phyloP scores from a whole-genome alignment of 2,888 invertebrate species.

The Sesia bembeciformis region DNA sequence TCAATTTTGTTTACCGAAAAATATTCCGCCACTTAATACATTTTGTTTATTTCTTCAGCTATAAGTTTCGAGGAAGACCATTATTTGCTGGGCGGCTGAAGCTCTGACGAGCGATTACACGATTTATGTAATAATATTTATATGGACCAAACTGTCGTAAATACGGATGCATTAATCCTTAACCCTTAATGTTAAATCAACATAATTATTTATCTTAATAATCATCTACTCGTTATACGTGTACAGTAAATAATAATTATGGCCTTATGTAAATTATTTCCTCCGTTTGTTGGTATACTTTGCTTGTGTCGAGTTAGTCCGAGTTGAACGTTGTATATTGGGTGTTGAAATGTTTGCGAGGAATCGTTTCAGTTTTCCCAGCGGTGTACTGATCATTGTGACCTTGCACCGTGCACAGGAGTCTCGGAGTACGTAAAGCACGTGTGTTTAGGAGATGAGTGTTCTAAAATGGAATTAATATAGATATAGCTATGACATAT shows the following conservation, averaged over 20 bases:
- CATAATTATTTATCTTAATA: slow-evolving; percentile 61
- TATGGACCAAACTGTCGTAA: slow-evolving; percentile 74
- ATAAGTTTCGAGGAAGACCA: too few relatives aligned
- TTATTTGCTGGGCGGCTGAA: slow-evolving; percentile 45
- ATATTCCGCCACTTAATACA: too few relatives aligned
- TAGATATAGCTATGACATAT: slow-evolving; percentile 29
- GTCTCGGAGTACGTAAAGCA: slow-evolving; percentile 37
- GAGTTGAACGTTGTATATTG: slow-evolving; percentile 13
- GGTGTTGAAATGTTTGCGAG: slow-evolving; percentile 27
- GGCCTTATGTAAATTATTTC: slow-evolving; percentile 73
- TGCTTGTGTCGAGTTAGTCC: slow-evolving; percentile 43
- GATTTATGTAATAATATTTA: slow-evolving; percentile 68
- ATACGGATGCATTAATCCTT: slow-evolving; percentile 68
- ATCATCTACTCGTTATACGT: slow-evolving; percentile 70
- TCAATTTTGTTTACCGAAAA: too few relatives aligned
- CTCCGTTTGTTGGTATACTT: slow-evolving; percentile 47
- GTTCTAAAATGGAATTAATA: slow-evolving; percentile 53
- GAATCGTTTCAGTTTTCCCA: slow-evolving; percentile 19
- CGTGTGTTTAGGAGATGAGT: slow-evolving; percentile 58
- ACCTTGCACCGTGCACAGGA: slow-evolving; percentile 45
- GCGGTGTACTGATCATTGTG: slow-evolving; percentile 9
- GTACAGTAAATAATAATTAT: slow-evolving; percentile 68
- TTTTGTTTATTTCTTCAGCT: too few relatives aligned
- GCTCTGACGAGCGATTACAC: slow-evolving; percentile 40
- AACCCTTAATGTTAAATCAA: slow-evolving; percentile 63